Base-by-base conservation (phyloP, 2,113 vertebrate species). In the Onychostoma macrolepis region DNA sequence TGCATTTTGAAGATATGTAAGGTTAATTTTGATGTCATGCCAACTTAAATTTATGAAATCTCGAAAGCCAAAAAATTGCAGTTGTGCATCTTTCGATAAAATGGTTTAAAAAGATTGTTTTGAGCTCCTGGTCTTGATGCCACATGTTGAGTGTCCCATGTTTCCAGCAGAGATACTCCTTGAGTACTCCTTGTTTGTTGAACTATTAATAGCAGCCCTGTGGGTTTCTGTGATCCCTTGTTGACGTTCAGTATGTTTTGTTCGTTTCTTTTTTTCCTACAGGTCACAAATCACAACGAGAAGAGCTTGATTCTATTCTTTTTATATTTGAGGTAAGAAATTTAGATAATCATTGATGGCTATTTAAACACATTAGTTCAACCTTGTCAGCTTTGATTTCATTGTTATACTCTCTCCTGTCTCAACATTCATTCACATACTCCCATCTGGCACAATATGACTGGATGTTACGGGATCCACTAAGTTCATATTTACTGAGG, bases 261-360 rank as follows among this genome's bases (percentile, higher is more conserved):
- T 74, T 72, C 13, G 6, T 53, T 65, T 58, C 72, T 50, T 63
- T 63, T 9, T 84, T 61, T 94, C 86, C 92, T 30, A 1, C 36
- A 99, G 98, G 97, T 94, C 98, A 99, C 92, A 99, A 99, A 91
- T 99, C 98, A 83, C 98, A 99, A 91, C 97, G 98, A 91, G 98
- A 99, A 92, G 98, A 99, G 92, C 94, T 99, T 91, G 98, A 99
- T 96, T 98, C 97, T 81, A 99, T 99, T 93, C 97, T 99, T 92
- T 99, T 99, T 94, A 99, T 99, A 95, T 99, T 99, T 95, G 98
- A 99, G 97, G 98, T 99, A 96, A 95, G 94, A n/a, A 88, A 33
- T 81, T 15, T 53, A n/a, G 28, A 26, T 17, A 36, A 41, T 21
- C 43, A 30, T 72, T 75, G 6, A 6, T n/a, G 19, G 72, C 38